Evolutionary conservation across 2,888 invertebrate species (phyloP).

Genomic region (Drosophila niveifrons): DNA sequence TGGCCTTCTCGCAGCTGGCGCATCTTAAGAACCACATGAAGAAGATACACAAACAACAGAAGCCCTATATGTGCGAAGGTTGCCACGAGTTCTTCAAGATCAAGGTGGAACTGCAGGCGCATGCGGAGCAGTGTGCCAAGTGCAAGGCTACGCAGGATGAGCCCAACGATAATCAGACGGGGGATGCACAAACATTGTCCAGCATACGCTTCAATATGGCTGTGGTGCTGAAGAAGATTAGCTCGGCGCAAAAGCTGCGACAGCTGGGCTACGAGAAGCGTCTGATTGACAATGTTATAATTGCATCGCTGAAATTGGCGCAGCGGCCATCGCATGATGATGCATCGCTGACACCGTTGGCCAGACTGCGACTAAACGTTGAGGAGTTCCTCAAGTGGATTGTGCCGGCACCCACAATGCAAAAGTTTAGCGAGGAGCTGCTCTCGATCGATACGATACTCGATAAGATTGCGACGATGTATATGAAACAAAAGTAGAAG

Average conservation of each 20-base stretch:
- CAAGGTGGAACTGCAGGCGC: constrained; percentile 90
- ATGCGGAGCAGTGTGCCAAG: constrained; percentile 86
- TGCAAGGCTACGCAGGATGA: constrained; percentile 37
- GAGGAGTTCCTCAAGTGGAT: constrained; percentile 92
- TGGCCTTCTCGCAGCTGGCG: constrained; percentile 92
- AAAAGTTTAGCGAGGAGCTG: constrained; percentile 90
- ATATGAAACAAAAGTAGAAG: constrained; percentile 82
- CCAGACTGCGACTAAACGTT: constrained; percentile 90
- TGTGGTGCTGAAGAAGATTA: constrained; percentile 92
- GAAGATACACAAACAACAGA: constrained; percentile 92
- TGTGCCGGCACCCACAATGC: constrained; percentile 92
- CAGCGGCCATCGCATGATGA: constrained; percentile 89
- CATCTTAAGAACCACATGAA: constrained; percentile 96
- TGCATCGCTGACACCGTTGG: constrained; percentile 87
- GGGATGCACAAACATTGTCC: constrained; percentile 87
- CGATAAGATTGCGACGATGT: constrained; percentile 86
- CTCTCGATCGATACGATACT: constrained; percentile 92
- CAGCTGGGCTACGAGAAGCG: constrained; percentile 91
- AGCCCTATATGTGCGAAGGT: constrained; percentile 91
- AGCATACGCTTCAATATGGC: constrained; percentile 93
- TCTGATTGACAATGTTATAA: constrained; percentile 92
- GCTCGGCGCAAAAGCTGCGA: constrained; percentile 91
- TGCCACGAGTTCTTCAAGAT: constrained; percentile 92
- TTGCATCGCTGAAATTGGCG: constrained; percentile 91
- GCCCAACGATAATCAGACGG: constrained; percentile 47